Percentiles rank a stretch among this genome's conserved stretches.
phyloP scores from a whole-genome alignment of 2,888 invertebrate genomes.

The Diarsia dahlii region DNA sequence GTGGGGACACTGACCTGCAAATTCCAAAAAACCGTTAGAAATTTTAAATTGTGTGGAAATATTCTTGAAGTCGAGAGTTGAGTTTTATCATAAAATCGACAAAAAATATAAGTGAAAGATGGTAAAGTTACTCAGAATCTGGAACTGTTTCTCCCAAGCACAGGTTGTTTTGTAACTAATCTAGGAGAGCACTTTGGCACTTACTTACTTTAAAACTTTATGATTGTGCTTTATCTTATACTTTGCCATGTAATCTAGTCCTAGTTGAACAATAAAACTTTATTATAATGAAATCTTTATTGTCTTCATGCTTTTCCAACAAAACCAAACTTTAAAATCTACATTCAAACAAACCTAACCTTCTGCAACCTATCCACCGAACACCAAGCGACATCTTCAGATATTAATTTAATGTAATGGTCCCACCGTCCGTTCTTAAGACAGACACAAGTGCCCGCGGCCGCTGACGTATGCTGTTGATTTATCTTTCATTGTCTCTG shows the following conservation, averaged over 20 bases:
- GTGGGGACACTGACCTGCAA: no score
- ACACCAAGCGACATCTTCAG: constrained; percentile 73
- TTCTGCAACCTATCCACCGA: constrained; percentile 19
- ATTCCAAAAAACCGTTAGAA: no score
- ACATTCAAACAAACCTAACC: constrained; percentile 1
- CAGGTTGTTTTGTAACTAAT: no score
- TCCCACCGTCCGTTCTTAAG: constrained; percentile 67
- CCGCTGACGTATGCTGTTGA: constrained; percentile 68
- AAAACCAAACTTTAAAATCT: not conserved
- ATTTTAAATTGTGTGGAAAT: no score
- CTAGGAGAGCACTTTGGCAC: no score
- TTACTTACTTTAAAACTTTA: no score
- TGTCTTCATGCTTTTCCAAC: not conserved
- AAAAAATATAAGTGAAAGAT: not conserved
- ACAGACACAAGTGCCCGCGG: constrained; percentile 72
- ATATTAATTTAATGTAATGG: constrained; percentile 84
- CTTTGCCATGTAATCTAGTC: no score
- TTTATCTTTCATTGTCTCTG: constrained; percentile 69
- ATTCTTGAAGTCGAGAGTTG: no score
- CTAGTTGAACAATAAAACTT: no score
- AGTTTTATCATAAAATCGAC: not conserved
- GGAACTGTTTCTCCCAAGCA: no score
- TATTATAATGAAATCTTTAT: no score
- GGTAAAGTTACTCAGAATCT: not conserved
- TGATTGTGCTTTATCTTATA: no score